Base-by-base conservation (phyloP, 2,888 invertebrate species). In the Odontothrips loti region DNA sequence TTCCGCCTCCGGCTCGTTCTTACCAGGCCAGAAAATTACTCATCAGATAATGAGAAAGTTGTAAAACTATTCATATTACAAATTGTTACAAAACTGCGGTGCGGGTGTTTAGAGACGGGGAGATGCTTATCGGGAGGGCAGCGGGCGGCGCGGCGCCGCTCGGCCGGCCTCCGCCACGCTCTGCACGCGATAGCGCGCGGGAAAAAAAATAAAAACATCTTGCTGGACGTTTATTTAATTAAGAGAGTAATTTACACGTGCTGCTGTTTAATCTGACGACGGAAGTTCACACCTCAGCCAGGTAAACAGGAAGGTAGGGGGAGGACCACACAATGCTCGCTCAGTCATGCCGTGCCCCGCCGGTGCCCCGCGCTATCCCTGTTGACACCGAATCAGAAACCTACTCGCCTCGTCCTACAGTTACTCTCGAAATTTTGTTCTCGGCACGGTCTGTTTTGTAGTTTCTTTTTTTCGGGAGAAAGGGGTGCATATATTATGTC, bases 31-130 rank as follows among this genome's bases (percentile, higher is more conserved):
- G 68, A 75, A 75, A 75, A 75, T 75, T 75, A 75, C 68, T 75
- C 68, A 75, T 75, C 68, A 75, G 68, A 75, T 75, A 75, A 75
- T 75, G 68, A 75, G 68, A 75, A 75, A 75, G 68, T 75, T 75
- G 68, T 75, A 75, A 75, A 75, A 75, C 68, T 75, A 75, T 75
- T 75, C 68, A 75, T 75, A 75, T 75, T 75, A 75, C 68, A 75
- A 75, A 75, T 75, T 75, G 68, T 75, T 75, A 75, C 68, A 75
- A 75, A 75, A 75, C 68, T 75, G 68, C 58, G 58, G 68, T 27
- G 68, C 27, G 68, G 68, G 68, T 75, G 68, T 27, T 75, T 75
- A 68, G 68, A n/a, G n/a, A n/a, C n/a, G n/a, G 68, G 68, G 68
- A 75, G 68, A 75, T 75, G 68, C 68, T 27, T 75, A 75, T 75